Conservation (phyloP, 2,888 invertebrate species). For the Drosophila vallismaia region DNA sequence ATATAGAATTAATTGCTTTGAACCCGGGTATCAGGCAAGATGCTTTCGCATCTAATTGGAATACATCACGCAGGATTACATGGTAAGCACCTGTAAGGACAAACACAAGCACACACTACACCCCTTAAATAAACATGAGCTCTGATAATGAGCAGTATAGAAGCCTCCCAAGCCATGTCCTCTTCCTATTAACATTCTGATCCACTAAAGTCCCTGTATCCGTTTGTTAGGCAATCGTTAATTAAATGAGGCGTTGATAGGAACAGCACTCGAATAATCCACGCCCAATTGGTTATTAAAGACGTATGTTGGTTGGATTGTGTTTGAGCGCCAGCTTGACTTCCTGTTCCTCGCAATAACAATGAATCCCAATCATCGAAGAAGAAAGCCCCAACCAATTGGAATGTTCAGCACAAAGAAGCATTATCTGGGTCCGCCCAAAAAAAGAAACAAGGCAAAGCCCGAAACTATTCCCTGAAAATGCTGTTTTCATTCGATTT, state of each 20-base stretch:
- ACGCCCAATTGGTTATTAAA: slow-evolving; percentile 39
- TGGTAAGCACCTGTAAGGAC: slow-evolving; percentile 37
- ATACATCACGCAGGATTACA: slow-evolving; percentile 53
- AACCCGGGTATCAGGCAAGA: slow-evolving; percentile 39
- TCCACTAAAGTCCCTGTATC: slow-evolving; percentile 30
- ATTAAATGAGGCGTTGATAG: slow-evolving; percentile 68
- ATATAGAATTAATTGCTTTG: slow-evolving; percentile 62
- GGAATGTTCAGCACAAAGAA: slow-evolving; percentile 25
- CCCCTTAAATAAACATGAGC: slow-evolving; percentile 53
- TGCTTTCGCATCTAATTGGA: slow-evolving; percentile 41
- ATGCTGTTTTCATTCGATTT: slow-evolving; percentile 23
- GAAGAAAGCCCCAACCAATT: not conserved
- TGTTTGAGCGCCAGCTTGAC: not conserved
- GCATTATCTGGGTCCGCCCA: slow-evolving; percentile 1
- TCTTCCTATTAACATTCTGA: slow-evolving; percentile 13
- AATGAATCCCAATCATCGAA: slow-evolving; percentile 20
- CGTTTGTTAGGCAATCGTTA: slow-evolving; percentile 49
- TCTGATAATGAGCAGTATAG: slow-evolving; percentile 52
- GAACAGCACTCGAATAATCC: slow-evolving; percentile 17
- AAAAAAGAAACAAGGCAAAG: not conserved
- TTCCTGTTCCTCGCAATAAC: not conserved
- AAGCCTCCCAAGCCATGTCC: not conserved
- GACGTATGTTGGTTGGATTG: not conserved
- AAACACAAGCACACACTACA: slow-evolving; percentile 15
- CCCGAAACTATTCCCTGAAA: slow-evolving; percentile 6